Percentiles rank a stretch among this genome's conserved stretches.
phyloP scores from a whole-genome alignment of 2,797 vertebrate species.

The Scyliorhinus canicula region DNA sequence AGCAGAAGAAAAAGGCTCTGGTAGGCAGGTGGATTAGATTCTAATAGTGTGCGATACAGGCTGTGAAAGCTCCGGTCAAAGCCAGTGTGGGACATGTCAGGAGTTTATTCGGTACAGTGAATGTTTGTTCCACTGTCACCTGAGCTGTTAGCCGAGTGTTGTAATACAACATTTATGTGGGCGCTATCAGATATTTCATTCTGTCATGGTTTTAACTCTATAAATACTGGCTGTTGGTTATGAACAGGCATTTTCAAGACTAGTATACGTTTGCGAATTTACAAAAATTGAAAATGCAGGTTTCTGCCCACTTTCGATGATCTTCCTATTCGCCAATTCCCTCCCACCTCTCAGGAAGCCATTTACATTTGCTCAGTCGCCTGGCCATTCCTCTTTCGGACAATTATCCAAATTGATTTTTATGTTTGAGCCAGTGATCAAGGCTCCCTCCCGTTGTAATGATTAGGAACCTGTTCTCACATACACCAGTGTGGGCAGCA shows the following conservation, averaged over 20 bases:
- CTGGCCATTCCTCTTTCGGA: background rate
- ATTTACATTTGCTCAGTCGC: background rate
- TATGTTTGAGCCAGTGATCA: too few species aligned
- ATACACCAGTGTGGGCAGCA: background rate
- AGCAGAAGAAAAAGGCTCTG: background rate
- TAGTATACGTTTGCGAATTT: background rate
- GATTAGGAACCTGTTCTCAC: background rate
- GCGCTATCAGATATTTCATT: too few species aligned
- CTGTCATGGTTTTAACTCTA: background rate
- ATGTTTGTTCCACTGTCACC: constrained; percentile 13
- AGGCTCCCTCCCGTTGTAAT: background rate
- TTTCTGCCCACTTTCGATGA: background rate
- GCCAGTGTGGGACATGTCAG: background rate
- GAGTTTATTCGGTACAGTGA: background rate
- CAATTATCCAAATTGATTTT: background rate
- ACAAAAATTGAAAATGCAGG: background rate
- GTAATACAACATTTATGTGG: background rate
- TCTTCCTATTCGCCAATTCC: background rate
- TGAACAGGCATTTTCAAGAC: background rate
- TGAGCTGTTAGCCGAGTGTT: background rate
- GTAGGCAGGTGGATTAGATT: background rate
- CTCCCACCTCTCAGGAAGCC: too few species aligned
- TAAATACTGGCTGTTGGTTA: background rate
- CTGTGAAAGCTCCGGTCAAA: background rate
- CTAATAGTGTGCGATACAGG: background rate